These are phyloP conservation scores for Sitophilus oryzae DNA, from an alignment of 1,140 invertebrate species.

Conservation along the genomic window DNA sequence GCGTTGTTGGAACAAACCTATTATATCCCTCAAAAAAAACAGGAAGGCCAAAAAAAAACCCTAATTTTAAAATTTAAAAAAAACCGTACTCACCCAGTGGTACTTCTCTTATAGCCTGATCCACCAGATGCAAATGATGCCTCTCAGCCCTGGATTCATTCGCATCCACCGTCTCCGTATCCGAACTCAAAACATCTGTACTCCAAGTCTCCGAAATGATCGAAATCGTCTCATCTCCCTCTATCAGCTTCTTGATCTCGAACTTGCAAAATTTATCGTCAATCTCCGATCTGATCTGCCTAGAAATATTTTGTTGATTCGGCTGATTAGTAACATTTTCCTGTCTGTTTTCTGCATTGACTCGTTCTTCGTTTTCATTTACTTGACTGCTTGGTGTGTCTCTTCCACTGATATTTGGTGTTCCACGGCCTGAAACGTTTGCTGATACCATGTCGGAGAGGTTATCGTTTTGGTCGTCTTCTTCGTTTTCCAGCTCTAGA, in stretches of 20 bases:
- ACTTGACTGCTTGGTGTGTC: slow-evolving; percentile 93
- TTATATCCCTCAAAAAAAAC: no score
- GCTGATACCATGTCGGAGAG: slow-evolving; percentile 93
- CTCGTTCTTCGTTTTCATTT: slow-evolving; percentile 68
- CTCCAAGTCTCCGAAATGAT: slow-evolving; percentile 97
- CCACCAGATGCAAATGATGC: slow-evolving; percentile 29
- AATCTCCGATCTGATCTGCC: slow-evolving; percentile 83
- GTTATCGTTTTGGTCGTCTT: slow-evolving; percentile 80
- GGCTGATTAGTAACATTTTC: slow-evolving; percentile 52
- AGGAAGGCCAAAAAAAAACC: background rate
- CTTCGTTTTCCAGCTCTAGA: slow-evolving; percentile 72
- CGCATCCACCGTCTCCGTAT: slow-evolving; percentile 81
- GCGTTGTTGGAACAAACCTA: no score
- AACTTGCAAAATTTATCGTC: slow-evolving; percentile 99
- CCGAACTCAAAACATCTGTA: slow-evolving; percentile 91
- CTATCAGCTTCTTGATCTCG: slow-evolving; percentile 83
- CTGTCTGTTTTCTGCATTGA: slow-evolving; percentile 45
- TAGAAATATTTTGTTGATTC: slow-evolving; percentile 44
- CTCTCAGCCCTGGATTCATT: slow-evolving; percentile 44
- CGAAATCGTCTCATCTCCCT: slow-evolving; percentile 88
- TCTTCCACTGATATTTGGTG: slow-evolving; percentile 69
- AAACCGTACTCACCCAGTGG: slow-evolving; percentile 11
- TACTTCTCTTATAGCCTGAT: slow-evolving; percentile 33
- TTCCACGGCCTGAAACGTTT: slow-evolving; percentile 85
- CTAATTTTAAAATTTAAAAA: background rate